phyloP scores from a whole-genome alignment of 2,797 vertebrate genomes.

The Alca torda region DNA sequence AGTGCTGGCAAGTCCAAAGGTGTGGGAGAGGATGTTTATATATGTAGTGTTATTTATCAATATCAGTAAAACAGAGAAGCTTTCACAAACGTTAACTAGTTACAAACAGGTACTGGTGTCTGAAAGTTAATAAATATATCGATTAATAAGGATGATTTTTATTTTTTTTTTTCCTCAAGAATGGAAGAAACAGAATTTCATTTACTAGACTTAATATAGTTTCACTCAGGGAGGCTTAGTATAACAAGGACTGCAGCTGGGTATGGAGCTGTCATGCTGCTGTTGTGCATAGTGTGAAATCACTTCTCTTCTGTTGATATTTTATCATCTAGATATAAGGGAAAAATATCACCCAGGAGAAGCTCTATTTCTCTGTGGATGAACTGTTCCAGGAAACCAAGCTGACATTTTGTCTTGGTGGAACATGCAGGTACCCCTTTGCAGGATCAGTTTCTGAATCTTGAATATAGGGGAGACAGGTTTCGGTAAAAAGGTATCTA shows the following conservation, averaged over 20 bases:
- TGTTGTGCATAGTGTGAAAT: background rate
- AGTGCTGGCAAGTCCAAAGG: background rate
- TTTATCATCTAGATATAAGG: background rate
- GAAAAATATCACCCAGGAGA: background rate
- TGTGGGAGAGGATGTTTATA: background rate
- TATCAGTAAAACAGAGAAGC: background rate
- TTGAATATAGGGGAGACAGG: background rate
- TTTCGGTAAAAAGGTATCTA: background rate
- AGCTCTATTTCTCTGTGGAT: background rate
- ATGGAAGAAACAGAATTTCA: background rate
- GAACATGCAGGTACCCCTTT: background rate
- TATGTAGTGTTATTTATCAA: background rate
- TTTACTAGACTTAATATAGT: background rate
- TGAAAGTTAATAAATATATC: background rate
- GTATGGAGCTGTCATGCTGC: background rate
- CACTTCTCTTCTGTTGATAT: background rate
- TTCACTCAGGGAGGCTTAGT: background rate
- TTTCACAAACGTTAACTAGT: background rate
- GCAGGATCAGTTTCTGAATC: background rate
- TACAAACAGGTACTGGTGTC: background rate
- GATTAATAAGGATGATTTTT: background rate
- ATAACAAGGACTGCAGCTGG: conserved; percentile 16
- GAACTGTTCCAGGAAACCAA: background rate
- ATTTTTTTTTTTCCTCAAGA: background rate
- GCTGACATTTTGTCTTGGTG: background rate